phyloP scores from a whole-genome alignment of 2,888 invertebrate genomes.

The Noctua janthe region DNA sequence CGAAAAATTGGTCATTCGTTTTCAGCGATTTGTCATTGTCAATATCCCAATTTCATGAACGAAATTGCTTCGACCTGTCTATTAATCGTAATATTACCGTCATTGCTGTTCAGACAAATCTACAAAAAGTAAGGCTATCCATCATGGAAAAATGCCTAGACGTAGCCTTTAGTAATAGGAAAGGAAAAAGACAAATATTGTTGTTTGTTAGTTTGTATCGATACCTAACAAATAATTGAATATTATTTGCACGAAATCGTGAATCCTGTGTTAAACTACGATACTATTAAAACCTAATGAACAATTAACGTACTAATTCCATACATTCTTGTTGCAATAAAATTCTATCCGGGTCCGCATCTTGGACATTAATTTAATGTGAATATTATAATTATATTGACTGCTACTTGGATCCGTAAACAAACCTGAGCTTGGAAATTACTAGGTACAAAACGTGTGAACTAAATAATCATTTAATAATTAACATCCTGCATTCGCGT shows the following conservation, averaged over 20 bases:
- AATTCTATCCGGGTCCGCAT: slow-evolving; percentile 15
- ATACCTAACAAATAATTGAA: not conserved
- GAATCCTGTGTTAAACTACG: not conserved
- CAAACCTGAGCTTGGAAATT: slow-evolving; percentile 16
- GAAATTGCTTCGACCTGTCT: not conserved
- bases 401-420: slow-evolving; percentile 27
- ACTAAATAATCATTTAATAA: slow-evolving; percentile 1
- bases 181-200: too few species aligned
- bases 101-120: not conserved
- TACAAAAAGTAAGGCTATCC: not conserved
- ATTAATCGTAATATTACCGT: not conserved
- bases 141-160: not conserved
- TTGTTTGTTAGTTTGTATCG: not conserved
- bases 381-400: slow-evolving; percentile 6
- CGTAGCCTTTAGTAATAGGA: not conserved
- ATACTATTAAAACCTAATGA: too few species aligned
- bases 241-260: not conserved
- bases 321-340: not conserved
- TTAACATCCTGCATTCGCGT: not conserved
- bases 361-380: not conserved
- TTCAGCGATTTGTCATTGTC: slow-evolving; percentile 1
- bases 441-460: slow-evolving; percentile 20
- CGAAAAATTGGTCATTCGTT: not conserved
- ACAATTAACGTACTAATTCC: not conserved
- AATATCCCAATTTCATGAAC: not conserved